Evolutionary conservation across 2,797 vertebrate genomes (phyloP), one percentile per base, ranked within the genome.

Genomic region (Basileuterus tristriatus): DNA sequence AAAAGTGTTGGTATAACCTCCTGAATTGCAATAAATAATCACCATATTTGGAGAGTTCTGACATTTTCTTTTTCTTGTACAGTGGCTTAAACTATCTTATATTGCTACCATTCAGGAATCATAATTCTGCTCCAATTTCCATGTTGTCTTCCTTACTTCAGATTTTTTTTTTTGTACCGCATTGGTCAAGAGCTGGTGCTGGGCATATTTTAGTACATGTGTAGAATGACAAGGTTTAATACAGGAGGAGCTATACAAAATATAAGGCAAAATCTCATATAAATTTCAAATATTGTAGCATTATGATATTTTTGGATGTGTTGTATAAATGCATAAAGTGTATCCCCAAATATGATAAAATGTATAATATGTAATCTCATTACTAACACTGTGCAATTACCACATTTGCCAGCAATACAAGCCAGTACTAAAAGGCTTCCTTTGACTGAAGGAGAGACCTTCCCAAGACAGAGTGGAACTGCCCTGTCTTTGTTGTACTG

Each of bases 21-120:
- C 47, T 93, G 94, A 87, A 91, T 93, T 90, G 39, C 7, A 82
- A 46, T 94, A 93, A 93, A 91, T 90, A 83, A 69, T 82, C 47
- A 65, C 37, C 53, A 69, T 44, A 46, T 89, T 83, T 53, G 44
- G 22, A 95, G 62, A 69, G 52, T 70, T 83, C 30, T 90, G 50
- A 44, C 32, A 26, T 77, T 84, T 69, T 39, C 8, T 80, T 83
- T 83, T 83, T 87, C 18, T 60, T 93, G 16, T 86, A 47, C 21
- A 34, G n/a, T 12, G 47, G 14, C 34, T 74, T 90, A 62, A 90
- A 49, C 34, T 43, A 16, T 19, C 36, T 69, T 50, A 19, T 12
- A 32, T 47, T 87, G 62, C 77, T 75, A 15, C 56, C 32, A 64
- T 95, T 96, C 56, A 50, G 43, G 29, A 70, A 63, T 81, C 27